Conservation (phyloP, 2,113 vertebrate genomes). For the Ptychochromis oligacanthus region DNA sequence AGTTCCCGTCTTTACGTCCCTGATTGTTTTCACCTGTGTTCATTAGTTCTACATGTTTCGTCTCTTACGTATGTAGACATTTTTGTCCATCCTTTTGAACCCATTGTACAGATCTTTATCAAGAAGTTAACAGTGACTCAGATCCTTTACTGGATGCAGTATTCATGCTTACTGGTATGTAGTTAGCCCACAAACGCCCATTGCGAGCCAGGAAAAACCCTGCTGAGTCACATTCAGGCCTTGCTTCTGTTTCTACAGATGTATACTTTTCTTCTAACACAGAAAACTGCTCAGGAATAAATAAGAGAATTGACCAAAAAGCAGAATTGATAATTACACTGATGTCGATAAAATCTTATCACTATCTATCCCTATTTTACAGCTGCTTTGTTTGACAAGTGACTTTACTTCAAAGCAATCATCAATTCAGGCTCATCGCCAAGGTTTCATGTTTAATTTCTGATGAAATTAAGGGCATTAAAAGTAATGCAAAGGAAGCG, state of each 20-base stretch:
- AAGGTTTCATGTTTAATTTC: neutral
- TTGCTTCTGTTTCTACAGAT: neutral
- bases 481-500: neutral
- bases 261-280: too few relatives aligned
- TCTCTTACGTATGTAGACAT: rapidly evolving
- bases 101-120: neutral
- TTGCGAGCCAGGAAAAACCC: neutral
- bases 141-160: neutral
- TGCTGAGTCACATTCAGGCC: neutral
- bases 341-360: neutral
- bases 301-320: rapidly evolving
- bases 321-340: neutral
- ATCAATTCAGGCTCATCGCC: too few relatives aligned
- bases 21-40: neutral
- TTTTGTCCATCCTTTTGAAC: neutral
- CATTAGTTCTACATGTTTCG: neutral
- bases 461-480: neutral
- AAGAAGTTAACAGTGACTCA: neutral
- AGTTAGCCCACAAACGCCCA: neutral
- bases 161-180: neutral
- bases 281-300: neutral
- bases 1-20: rapidly evolving
- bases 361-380: neutral
- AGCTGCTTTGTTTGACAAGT: neutral
- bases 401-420: too few relatives aligned